Evolutionary conservation across 2,113 vertebrate genomes (phyloP).

Genomic region (Nothoprocta perdicaria): DNA sequence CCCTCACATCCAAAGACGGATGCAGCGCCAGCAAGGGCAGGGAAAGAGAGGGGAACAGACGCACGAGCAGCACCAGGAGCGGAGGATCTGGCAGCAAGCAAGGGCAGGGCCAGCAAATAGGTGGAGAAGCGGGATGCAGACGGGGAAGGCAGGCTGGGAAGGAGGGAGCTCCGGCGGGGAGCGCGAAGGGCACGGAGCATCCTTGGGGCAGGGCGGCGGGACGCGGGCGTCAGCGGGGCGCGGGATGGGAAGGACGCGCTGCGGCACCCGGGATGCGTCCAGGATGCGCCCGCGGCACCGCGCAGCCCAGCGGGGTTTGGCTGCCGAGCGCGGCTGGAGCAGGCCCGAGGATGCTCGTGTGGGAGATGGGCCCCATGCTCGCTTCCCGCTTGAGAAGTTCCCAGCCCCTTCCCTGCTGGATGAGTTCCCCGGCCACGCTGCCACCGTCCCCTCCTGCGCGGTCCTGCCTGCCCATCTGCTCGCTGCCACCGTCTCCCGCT

Average conservation of each 20-base stretch:
- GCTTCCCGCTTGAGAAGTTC: conserved; percentile 42
- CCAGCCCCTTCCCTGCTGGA: background rate
- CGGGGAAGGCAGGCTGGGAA: background rate
- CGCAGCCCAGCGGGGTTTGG: background rate
- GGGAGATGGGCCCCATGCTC: background rate
- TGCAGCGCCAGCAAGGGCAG: rapidly evolving
- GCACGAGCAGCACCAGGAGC: background rate
- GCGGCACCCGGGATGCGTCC: background rate
- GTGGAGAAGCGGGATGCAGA: background rate
- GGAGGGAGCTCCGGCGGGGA: background rate
- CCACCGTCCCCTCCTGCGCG: background rate
- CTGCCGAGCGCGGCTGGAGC: background rate
- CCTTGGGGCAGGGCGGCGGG: background rate
- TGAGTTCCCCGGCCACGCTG: background rate
- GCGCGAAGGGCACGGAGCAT: rapidly evolving
- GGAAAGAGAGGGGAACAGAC: background rate
- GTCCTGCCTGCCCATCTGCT: background rate
- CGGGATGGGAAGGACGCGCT: conserved; percentile 44
- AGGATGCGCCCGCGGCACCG: background rate
- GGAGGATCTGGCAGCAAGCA: background rate
- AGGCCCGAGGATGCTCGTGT: background rate
- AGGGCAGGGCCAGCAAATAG: background rate
- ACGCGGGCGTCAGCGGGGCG: background rate
- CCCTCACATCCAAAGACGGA: background rate
- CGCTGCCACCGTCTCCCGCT: rapidly evolving